A percentile compares a stretch with the other conserved stretches of the same genome.
These are phyloP conservation scores for Andricus quercusramuli DNA, from an alignment of 2,888 invertebrate species.

Conservation along the genomic window DNA sequence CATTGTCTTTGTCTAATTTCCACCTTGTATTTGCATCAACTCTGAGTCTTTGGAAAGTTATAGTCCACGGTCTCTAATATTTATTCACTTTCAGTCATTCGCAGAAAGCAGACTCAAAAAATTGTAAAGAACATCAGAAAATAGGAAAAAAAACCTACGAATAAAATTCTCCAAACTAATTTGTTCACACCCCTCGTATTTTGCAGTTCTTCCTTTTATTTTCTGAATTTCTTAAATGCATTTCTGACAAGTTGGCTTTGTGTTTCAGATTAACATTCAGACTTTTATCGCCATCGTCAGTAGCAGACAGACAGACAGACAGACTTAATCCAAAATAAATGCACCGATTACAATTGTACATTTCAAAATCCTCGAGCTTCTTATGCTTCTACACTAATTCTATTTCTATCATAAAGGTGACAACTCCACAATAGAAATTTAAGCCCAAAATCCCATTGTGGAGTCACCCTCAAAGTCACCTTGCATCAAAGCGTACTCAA, in stretches of 20 bases:
- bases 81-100: conserved; percentile 7
- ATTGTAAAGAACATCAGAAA: background rate
- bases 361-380: background rate
- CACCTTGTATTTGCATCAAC: background rate
- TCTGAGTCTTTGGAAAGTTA: background rate
- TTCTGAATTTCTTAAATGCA: background rate
- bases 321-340: background rate
- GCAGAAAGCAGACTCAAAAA: background rate
- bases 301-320: background rate
- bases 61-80: background rate
- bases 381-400: background rate
- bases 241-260: background rate
- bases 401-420: background rate
- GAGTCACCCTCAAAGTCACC: background rate
- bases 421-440: background rate
- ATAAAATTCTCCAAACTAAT: background rate
- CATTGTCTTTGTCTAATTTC: background rate
- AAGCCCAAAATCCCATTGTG: background rate
- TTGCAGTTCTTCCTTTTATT: conserved; percentile 5
- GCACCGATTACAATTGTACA: conserved; percentile 37
- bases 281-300: background rate
- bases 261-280: background rate
- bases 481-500: background rate
- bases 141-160: background rate
- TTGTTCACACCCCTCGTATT: background rate